Evolutionary conservation across 2,888 invertebrate genomes (phyloP), one percentile per base, ranked within the genome.

Genomic region (Eumerus sabulonum): DNA sequence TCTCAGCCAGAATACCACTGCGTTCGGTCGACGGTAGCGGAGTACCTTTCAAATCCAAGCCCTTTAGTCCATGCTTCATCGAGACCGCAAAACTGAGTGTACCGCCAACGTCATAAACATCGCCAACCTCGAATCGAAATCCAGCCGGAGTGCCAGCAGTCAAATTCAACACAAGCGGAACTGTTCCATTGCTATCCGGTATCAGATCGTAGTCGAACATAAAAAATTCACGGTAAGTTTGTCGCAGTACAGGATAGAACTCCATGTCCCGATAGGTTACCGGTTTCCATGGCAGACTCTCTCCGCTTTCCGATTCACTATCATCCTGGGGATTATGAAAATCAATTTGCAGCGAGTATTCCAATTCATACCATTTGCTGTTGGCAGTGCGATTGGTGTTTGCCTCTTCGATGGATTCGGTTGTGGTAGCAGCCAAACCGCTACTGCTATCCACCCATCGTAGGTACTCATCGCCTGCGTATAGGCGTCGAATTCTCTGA

Each of bases 91-190:
- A 91, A 0, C 92, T 91, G 16, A 96, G 86, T 1, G 94, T 95
- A 0, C 96, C 96, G 0, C 97, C 97, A 36, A 94, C 93, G 84
- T 96, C 96, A 68, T 91, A 90, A 18, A 93, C 91, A 68, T 93
- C 91, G 40, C 93, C 92, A 11, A 96, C 90, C 66, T 91, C 90
- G 85, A 96, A 95, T 79, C 92, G 91, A 59, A 96, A 90, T 0
- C 93, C 91, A 45, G 92, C 92, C 27, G 93, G 90, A 82, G 91
- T 91, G 1, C 90, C 90, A 2, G 92, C 92, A 9, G 93, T 93
- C 48, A 96, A 85, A 85, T 95, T 94, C 18, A 96, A 87, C 3
- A 93, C 86, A 59, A 92, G 90, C 0, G 94, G 92, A 3, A 92
- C 90, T 19, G 92, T 92, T 11, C 92, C 92, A 76, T 93, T 90